phyloP scores from a whole-genome alignment of 2,797 vertebrate species.

The Pitangus sulphuratus region DNA sequence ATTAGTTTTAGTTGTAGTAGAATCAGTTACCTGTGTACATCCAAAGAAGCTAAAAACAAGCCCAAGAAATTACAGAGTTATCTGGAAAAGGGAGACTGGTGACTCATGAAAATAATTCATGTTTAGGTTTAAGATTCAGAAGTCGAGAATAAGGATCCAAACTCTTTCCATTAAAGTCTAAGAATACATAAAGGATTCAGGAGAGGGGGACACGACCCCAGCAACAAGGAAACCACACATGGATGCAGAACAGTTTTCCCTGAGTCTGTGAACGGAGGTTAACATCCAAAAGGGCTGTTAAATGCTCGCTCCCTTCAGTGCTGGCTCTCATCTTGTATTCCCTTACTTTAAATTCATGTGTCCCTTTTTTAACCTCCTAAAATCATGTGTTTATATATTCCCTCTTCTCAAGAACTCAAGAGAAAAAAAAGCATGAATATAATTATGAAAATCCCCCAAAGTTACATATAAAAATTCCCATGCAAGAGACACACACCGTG shows the following conservation, averaged over 20 bases:
- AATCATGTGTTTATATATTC: background rate
- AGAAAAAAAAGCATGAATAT: background rate
- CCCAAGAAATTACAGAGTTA: background rate
- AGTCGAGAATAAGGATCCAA: background rate
- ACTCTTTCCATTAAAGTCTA: background rate
- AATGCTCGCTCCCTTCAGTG: background rate
- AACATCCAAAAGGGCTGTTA: background rate
- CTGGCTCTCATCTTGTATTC: background rate
- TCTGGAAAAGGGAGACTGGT: background rate
- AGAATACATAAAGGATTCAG: background rate
- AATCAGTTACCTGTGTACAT: background rate
- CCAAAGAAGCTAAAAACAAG: background rate
- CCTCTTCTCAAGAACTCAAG: background rate
- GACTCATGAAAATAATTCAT: background rate
- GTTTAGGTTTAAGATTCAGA: background rate
- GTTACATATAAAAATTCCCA: background rate
- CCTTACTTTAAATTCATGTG: background rate
- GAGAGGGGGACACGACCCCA: background rate
- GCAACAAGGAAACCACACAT: background rate
- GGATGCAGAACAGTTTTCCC: background rate
- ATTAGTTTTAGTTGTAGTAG: background rate
- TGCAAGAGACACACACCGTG: background rate
- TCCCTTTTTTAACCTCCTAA: background rate
- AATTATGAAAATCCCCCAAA: background rate
- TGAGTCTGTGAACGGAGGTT: background rate